A percentile compares a stretch with the other conserved stretches of the same genome.
Evolutionary conservation across 1,140 invertebrate genomes (phyloP).

Genomic region (Anastrepha ludens): DNA sequence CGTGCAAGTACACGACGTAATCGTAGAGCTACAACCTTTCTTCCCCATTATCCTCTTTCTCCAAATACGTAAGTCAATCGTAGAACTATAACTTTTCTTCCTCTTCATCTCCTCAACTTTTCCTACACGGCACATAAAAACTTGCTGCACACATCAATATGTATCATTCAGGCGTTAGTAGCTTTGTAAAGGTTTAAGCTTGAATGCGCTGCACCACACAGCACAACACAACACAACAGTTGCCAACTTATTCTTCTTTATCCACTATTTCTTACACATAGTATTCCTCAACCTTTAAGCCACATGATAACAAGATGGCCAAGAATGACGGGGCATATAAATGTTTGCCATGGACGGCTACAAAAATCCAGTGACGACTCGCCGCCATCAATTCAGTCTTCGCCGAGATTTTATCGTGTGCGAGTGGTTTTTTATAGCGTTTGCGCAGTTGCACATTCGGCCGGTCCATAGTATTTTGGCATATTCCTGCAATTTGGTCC

Average conservation of each 20-base stretch:
- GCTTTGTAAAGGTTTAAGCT: slow-evolving; percentile 32
- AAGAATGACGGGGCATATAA: slow-evolving; percentile 46
- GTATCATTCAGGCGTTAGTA: not conserved
- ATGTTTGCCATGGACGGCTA: not conserved
- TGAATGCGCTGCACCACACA: slow-evolving; percentile 28
- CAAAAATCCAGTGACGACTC: slow-evolving; percentile 37
- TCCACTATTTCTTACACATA: slow-evolving; percentile 44
- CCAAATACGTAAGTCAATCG: no score
- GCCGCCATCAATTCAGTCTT: slow-evolving; percentile 47
- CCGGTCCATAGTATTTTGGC: slow-evolving; percentile 37
- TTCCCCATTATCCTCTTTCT: no score
- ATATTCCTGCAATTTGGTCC: not conserved
- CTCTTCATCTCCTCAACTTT: not conserved
- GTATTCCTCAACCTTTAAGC: slow-evolving; percentile 47
- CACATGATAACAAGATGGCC: slow-evolving; percentile 37
- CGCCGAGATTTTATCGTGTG: slow-evolving; percentile 49
- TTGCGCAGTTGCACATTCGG: slow-evolving; percentile 33
- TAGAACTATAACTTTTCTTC: not conserved
- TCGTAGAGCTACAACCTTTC: no score
- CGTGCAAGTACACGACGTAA: no score
- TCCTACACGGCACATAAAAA: not conserved
- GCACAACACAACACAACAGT: not conserved
- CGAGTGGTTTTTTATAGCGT: slow-evolving; percentile 48
- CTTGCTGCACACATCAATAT: not conserved
- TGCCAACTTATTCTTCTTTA: slow-evolving; percentile 26